Percentiles rank a stretch among this genome's conserved stretches.
phyloP scores from a whole-genome alignment of 2,797 vertebrate genomes.

The Sebastes cheni region DNA sequence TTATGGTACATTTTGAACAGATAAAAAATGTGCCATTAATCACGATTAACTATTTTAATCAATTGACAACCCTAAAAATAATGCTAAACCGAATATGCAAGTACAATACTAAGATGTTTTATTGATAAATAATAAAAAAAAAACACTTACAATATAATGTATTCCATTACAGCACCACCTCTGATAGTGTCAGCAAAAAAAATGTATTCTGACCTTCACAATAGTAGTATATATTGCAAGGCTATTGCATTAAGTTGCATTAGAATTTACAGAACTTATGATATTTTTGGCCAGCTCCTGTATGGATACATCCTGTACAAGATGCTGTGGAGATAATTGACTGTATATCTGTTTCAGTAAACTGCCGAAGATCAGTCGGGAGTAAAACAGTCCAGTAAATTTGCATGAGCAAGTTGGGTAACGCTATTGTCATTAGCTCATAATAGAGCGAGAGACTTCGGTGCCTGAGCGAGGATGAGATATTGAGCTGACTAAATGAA shows the following conservation, averaged over 20 bases:
- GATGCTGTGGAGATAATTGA: background rate
- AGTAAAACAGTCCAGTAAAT: background rate
- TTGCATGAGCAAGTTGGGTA: conserved; percentile 18
- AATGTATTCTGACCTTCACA: background rate
- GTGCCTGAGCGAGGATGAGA: conserved; percentile 35
- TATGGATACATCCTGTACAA: background rate
- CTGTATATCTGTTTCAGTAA: background rate
- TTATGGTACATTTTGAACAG: too few relatives aligned
- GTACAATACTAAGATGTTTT: background rate
- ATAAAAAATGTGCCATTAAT: too few relatives aligned
- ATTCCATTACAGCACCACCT: conserved; percentile 3
- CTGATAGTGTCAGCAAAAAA: conserved; percentile 14
- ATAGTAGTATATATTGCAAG: conserved; percentile 1
- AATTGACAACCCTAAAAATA: background rate
- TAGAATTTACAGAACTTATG: background rate
- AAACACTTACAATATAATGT: background rate
- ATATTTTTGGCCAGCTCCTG: background rate
- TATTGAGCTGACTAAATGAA: conserved; percentile 53
- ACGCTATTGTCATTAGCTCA: conserved; percentile 19
- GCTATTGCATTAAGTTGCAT: conserved; percentile 24
- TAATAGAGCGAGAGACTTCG: conserved; percentile 12
- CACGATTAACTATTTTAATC: too few relatives aligned
- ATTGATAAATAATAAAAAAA: background rate
- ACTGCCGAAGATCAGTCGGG: background rate
- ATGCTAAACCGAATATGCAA: background rate